Percentiles rank a stretch among this genome's conserved stretches.
Conservation (phyloP, 2,888 invertebrate species). For the Scrobipalpa atriplicella region DNA sequence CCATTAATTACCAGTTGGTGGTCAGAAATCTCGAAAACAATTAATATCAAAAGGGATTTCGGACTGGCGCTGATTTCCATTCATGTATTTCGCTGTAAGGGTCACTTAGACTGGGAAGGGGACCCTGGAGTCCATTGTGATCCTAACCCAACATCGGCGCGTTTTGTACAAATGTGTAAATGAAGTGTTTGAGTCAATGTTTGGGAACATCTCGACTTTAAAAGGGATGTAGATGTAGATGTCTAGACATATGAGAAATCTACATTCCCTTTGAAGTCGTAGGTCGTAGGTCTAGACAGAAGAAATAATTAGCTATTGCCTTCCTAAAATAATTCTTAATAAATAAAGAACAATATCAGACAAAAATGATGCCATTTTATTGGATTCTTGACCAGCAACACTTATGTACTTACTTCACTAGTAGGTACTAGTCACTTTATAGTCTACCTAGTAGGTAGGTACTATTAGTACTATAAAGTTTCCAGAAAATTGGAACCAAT, state of each 20-base stretch:
- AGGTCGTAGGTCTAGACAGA: too few species aligned
- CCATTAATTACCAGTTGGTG: constrained; percentile 11
- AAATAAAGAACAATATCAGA: too few species aligned
- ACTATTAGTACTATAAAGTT: too few species aligned
- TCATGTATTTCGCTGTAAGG: constrained; percentile 36
- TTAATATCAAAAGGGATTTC: constrained; percentile 36
- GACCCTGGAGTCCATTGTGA: constrained; percentile 31
- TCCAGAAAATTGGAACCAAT: too few species aligned
- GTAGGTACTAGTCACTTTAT: too few species aligned
- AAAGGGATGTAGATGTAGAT: not conserved
- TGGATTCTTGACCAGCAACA: too few species aligned
- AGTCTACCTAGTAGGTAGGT: too few species aligned
- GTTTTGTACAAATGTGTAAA: constrained; percentile 30
- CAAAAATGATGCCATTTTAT: too few species aligned
- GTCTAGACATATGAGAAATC: not conserved
- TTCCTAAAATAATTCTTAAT: too few species aligned
- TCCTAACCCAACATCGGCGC: constrained; percentile 25
- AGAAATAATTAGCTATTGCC: too few species aligned
- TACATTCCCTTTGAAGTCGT: too few species aligned
- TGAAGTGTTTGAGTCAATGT: constrained; percentile 25
- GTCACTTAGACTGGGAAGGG: constrained; percentile 27
- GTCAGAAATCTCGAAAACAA: constrained; percentile 33
- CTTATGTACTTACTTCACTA: too few species aligned
- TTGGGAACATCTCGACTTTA: constrained; percentile 16
- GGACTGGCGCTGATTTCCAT: constrained; percentile 32